A percentile compares a stretch with the other conserved stretches of the same genome.
Evolutionary conservation across 2,113 vertebrate species (phyloP).

Genomic region (Callipepla californica): DNA sequence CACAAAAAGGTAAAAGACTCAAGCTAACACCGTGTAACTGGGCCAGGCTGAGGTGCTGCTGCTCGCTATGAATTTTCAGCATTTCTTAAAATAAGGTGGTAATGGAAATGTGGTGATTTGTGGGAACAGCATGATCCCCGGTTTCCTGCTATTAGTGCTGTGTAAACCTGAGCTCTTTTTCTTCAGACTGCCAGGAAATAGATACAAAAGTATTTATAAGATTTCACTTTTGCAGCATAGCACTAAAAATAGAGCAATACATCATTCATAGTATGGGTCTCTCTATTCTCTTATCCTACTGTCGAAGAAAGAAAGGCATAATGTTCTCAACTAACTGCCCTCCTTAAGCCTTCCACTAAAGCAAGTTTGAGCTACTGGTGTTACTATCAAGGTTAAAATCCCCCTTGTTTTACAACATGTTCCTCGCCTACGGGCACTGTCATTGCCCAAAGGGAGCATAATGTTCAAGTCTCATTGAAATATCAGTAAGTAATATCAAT

Average conservation of each 20-base stretch:
- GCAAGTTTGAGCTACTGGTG: neutral
- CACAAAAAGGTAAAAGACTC: neutral
- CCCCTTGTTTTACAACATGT: neutral
- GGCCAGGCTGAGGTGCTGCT: neutral
- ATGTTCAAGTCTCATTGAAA: constrained; percentile 11
- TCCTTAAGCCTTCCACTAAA: neutral
- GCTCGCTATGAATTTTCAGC: neutral
- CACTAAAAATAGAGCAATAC: constrained; percentile 29
- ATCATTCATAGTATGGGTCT: neutral
- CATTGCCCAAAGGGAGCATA: neutral
- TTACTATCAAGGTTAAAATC: constrained; percentile 37
- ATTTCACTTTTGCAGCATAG: neutral
- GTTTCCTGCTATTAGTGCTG: neutral
- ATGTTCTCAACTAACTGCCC: constrained; percentile 20
- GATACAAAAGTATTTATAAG: constrained; percentile 26
- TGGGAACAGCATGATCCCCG: rapidly evolving
- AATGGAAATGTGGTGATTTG: neutral
- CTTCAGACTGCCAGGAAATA: constrained; percentile 20
- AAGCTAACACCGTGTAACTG: neutral
- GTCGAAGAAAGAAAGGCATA: neutral
- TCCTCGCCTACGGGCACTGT: neutral
- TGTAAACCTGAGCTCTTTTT: constrained; percentile 34
- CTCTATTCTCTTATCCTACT: neutral
- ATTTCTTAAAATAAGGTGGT: neutral
- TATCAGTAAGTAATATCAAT: neutral